Evolutionary conservation across 2,113 vertebrate genomes (phyloP), one percentile per base, ranked within the genome.

Genomic region (Lamprotornis superbus): DNA sequence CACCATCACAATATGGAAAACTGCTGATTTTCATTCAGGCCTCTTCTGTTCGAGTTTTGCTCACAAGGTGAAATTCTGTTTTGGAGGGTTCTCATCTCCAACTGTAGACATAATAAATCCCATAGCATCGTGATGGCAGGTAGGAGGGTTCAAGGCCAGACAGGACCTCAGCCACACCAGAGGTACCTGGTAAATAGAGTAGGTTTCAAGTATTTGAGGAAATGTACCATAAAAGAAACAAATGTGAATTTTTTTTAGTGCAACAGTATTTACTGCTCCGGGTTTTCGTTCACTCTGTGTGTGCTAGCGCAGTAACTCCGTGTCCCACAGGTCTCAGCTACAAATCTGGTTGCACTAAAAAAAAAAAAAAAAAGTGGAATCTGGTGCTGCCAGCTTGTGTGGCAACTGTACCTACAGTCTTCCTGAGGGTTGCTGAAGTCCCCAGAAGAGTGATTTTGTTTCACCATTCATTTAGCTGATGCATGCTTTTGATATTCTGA

Each of bases 401-500:
- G 87, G 95, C 96, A 94, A 37, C 96, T 90, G 69, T 84, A 59
- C 69, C 88, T 90, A 30, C 74, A 63, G 97, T 97, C 97, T 97
- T 97, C 96, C 96, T 55, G 90, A 90, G 81, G 93, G 92, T 86
- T 83, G 84, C 64, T 65, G 87, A 56, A 89, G 85, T 85, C 74
- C 88, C 90, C 89, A 86, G 90, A 95, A 87, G 89, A 88, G 89
- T 75, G 93, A 60, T 93, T 94, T 93, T 56, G 70, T 93, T 96
- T 82, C 33, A 67, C 61, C 63, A 55, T 89, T 92, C 57, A 28
- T 95, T 94, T 57, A 77, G 91, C 95, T 85, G 84, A 81, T 94
- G 97, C 97, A 96, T 97, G 97, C 97, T 97, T 96, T 92, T 92
- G 94, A 64, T 96, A 78, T 91, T 92, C 94, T 96, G 67, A 94